Base-by-base conservation (phyloP, 2,888 invertebrate genomes). In the Caenorhabditis sp. region DNA sequence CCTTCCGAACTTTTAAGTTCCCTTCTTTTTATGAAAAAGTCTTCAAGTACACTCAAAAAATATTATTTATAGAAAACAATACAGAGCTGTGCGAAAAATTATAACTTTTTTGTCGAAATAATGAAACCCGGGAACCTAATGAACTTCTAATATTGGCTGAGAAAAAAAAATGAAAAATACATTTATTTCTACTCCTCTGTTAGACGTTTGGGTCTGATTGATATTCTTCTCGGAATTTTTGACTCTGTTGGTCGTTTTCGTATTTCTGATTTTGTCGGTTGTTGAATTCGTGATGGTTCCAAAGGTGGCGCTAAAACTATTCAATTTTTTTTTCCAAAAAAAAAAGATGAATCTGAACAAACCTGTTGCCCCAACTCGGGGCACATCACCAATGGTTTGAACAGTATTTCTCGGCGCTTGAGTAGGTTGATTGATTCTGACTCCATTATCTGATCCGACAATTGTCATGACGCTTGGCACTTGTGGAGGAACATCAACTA, bases 381-480 rank as follows among this genome's bases (percentile, higher is more conserved):
- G 4, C 21, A 53, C 24, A 31, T 6, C 31, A 21, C 21, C 6
- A 53, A 53, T 21, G 8, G 17, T 2, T 53, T 10, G 53, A 24
- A 10, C 8, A 4, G 53, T 3, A 21, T 21, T 21, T 23, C 24
- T 21, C 3, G 53, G 6, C 8, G 24, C 8, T 53, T 53, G 53
- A 21, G 53, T 8, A 8, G 53, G 55, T 12, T 55, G 21, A 17
- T 8, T 75, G 21, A 85, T 61, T 49, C 81, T 82, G 1, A 81
- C 37, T 1, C 84, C 83, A 36, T 82, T 71, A 0, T 82, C 69
- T 0, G 84, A 80, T 12, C 81, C 83, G 0, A 84, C 80, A 17
- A 85, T 67, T 8, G 85, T 85, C 81, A 85, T 79, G 3, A 82
- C 84, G 31, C 77, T 73, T 17, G 83, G 64, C 23, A 31, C 43